Percentiles rank a stretch among this genome's conserved stretches.
Evolutionary conservation across 64 coral and sea anemone species (phyloP).

Genomic region (Hydrozoanthus tunicans): DNA sequence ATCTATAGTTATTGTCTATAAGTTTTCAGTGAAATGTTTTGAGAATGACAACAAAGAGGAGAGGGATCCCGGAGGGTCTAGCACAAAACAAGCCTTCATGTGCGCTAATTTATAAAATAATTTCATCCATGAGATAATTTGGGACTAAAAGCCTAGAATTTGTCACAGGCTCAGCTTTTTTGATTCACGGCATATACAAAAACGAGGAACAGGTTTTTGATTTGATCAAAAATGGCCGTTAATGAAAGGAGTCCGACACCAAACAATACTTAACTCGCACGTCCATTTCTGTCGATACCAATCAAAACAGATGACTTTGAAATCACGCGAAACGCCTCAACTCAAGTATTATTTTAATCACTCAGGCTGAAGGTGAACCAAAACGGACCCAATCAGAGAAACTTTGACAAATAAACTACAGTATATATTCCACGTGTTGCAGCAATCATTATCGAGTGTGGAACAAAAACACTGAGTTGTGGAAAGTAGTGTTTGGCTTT

Average conservation of each 20-base stretch:
- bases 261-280: slow-evolving; percentile 38
- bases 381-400: not conserved
- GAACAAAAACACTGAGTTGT: not conserved
- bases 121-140: slow-evolving; percentile 20
- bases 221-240: slow-evolving; percentile 55
- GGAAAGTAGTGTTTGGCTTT: not conserved
- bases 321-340: slow-evolving; percentile 53
- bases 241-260: not conserved
- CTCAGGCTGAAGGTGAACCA: slow-evolving; percentile 16
- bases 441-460: not conserved
- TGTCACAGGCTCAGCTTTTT: not conserved
- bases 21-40: slow-evolving; percentile 24
- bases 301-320: slow-evolving; percentile 48
- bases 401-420: not conserved
- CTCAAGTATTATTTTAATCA: slow-evolving; percentile 37
- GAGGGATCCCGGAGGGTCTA: slow-evolving; percentile 6
- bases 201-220: not conserved
- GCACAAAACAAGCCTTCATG: slow-evolving; percentile 19
- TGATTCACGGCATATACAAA: not conserved
- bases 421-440: slow-evolving; percentile 23
- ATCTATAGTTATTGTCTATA: not conserved
- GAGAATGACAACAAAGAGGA: slow-evolving; percentile 34
- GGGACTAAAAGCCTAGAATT: slow-evolving; percentile 10
- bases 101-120: slow-evolving; percentile 27
- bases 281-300: slow-evolving; percentile 37